phyloP scores from a whole-genome alignment of 64 coral and sea anemone genomes.

The Pocillopora verrucosa region DNA sequence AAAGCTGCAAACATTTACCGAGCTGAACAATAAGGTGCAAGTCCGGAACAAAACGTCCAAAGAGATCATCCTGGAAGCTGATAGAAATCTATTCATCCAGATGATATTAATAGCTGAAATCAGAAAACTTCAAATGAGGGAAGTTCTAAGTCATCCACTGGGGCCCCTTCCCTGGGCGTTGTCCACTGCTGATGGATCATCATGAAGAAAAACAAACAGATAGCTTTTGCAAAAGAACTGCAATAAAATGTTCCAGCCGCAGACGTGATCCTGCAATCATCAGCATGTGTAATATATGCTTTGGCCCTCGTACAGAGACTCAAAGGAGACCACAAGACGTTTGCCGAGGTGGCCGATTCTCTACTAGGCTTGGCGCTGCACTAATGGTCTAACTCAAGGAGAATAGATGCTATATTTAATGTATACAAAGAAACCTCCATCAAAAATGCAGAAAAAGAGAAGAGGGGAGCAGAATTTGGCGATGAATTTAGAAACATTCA shows the following conservation, averaged over 20 bases:
- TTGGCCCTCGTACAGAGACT: slow-evolving; percentile 46
- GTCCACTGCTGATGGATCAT: slow-evolving; percentile 18
- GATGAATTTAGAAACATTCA: slow-evolving; percentile 55
- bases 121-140: slow-evolving; percentile 38
- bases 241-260: slow-evolving; percentile 27
- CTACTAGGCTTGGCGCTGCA: slow-evolving; percentile 6
- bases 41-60: slow-evolving; percentile 19
- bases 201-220: slow-evolving; percentile 43
- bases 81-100: slow-evolving; percentile 34
- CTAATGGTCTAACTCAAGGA: neutral
- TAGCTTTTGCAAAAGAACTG: slow-evolving; percentile 34
- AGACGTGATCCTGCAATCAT: slow-evolving; percentile 13
- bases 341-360: slow-evolving; percentile 21
- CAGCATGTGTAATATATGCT: slow-evolving; percentile 40
- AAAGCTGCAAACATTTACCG: slow-evolving; percentile 52
- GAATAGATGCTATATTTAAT: slow-evolving; percentile 46
- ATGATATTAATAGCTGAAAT: slow-evolving; percentile 51
- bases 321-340: slow-evolving; percentile 49
- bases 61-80: slow-evolving; percentile 50
- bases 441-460: slow-evolving; percentile 52
- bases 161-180: slow-evolving; percentile 53
- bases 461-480: slow-evolving; percentile 16
- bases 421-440: slow-evolving; percentile 12
- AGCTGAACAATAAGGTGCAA: slow-evolving; percentile 38
- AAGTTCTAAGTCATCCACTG: slow-evolving; percentile 40